A percentile compares a stretch with the other conserved stretches of the same genome.
phyloP scores from a whole-genome alignment of 2,113 vertebrate species.

The Equus quagga region DNA sequence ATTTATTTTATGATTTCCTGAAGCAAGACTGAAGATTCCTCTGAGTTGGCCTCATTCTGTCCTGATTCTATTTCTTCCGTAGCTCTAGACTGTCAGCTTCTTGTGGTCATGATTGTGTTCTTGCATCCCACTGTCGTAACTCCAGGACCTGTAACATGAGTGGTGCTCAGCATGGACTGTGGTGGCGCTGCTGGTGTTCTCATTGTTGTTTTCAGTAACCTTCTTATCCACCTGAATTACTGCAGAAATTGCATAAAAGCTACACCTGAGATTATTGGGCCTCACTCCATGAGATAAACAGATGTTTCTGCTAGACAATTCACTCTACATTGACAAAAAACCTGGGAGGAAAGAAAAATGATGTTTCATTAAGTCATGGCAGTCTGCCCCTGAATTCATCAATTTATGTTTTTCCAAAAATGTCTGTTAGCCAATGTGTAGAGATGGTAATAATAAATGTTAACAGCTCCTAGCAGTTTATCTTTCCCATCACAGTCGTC shows the following conservation, averaged over 20 bases:
- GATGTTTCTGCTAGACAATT: slow-evolving; percentile 51
- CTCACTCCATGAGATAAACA: slow-evolving; percentile 21
- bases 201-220: neutral
- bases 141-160: neutral
- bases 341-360: slow-evolving; percentile 15
- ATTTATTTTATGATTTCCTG: neutral
- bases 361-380: slow-evolving; percentile 44
- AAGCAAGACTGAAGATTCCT: neutral
- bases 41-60: neutral
- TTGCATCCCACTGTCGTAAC: neutral
- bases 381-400: slow-evolving; percentile 34
- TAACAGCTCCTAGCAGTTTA: slow-evolving; percentile 36
- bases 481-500: slow-evolving; percentile 13
- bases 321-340: slow-evolving; percentile 3
- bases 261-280: neutral
- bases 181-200: neutral
- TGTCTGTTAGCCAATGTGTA: neutral
- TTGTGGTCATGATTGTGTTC: neutral
- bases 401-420: slow-evolving; percentile 56
- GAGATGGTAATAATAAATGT: slow-evolving; percentile 50
- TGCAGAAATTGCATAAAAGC: neutral
- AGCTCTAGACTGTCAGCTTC: neutral
- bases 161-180: neutral
- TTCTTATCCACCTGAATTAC: neutral
- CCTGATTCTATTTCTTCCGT: neutral